phyloP scores from a whole-genome alignment of 2,113 vertebrate genomes.

The Propithecus coquereli region DNA sequence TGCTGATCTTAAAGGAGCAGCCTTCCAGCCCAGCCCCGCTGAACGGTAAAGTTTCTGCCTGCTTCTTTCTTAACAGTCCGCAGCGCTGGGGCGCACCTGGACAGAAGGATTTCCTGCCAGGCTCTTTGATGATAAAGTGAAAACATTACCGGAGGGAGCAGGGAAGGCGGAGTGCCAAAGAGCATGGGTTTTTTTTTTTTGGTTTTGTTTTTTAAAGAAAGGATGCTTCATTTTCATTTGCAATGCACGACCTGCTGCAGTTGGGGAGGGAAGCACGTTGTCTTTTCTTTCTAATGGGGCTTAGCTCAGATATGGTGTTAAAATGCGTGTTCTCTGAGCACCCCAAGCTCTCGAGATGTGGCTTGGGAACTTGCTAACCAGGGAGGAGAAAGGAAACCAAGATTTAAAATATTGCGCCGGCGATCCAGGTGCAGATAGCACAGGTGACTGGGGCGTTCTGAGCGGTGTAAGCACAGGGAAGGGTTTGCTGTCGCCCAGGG shows the following conservation, averaged over 20 bases:
- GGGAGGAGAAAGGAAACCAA: not conserved
- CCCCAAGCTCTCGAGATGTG: not conserved
- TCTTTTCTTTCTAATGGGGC: not conserved
- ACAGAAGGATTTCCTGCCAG: not conserved
- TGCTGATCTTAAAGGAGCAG: constrained; percentile 66
- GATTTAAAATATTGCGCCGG: not conserved
- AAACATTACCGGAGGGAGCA: not conserved
- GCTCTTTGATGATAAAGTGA: not conserved
- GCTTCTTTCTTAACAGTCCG: not conserved
- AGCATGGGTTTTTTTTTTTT: not conserved
- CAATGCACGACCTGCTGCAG: not conserved
- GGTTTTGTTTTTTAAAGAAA: not conserved
- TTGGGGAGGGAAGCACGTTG: not conserved
- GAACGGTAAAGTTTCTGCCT: constrained; percentile 80
- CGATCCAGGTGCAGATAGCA: not conserved
- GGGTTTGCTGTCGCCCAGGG: not conserved
- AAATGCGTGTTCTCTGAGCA: not conserved
- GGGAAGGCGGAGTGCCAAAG: not conserved
- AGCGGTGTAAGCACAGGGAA: no score
- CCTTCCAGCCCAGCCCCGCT: constrained; percentile 64
- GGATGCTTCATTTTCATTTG: not conserved
- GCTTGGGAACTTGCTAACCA: not conserved
- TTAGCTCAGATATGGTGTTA: not conserved
- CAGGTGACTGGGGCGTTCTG: not conserved
- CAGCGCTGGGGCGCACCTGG: not conserved